A percentile compares a stretch with the other conserved stretches of the same genome.
Conservation (phyloP, 2,888 invertebrate genomes). For the Protodeltote pygarga region DNA sequence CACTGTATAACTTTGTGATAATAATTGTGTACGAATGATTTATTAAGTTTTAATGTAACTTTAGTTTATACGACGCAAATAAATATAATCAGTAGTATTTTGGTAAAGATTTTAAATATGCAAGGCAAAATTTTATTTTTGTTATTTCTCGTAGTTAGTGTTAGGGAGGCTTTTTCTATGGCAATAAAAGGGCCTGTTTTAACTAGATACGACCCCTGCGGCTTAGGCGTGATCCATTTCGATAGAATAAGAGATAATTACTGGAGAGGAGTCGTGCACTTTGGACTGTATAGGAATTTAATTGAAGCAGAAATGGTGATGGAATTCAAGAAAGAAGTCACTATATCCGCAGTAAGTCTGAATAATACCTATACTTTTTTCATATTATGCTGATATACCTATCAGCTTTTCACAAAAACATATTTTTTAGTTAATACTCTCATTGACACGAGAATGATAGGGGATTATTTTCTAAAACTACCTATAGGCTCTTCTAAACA, state of each 20-base stretch:
- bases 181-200: constrained; percentile 67
- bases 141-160: constrained; percentile 32
- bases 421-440: too few relatives aligned
- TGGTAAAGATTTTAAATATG: constrained; percentile 9
- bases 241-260: constrained; percentile 61
- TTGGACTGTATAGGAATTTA: constrained; percentile 64
- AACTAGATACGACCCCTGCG: constrained; percentile 77
- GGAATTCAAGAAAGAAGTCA: constrained; percentile 63
- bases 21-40: constrained; percentile 17
- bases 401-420: neutral
- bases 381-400: neutral
- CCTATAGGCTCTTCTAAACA: too few relatives aligned
- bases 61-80: constrained; percentile 4
- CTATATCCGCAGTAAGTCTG: constrained; percentile 65
- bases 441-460: too few relatives aligned
- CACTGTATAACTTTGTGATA: constrained; percentile 49
- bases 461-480: too few relatives aligned
- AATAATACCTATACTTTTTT: neutral
- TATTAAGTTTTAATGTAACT: neutral
- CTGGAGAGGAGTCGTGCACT: constrained; percentile 70
- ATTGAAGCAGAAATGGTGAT: constrained; percentile 62
- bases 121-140: constrained; percentile 18
- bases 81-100: constrained; percentile 1
- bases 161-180: constrained; percentile 60
- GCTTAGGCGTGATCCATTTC: constrained; percentile 73